Conservation (phyloP, 2,888 invertebrate genomes). For the Chrysolina haemoptera region DNA sequence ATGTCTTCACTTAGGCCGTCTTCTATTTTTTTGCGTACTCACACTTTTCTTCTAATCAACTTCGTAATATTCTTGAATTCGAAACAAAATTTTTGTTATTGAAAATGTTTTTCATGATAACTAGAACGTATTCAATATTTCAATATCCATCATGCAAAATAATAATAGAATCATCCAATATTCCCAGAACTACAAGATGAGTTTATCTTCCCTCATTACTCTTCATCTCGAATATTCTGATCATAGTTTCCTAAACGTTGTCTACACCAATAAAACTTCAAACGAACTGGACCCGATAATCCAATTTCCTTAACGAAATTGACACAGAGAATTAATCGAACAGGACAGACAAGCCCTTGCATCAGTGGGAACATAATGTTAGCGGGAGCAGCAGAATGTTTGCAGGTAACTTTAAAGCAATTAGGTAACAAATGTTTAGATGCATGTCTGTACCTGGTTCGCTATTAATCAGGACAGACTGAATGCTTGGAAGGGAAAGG, state of each 20-base stretch:
- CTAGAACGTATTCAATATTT: too few species aligned
- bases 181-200: background rate
- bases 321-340: conserved; percentile 16
- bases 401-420: conserved; percentile 22
- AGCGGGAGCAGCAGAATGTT: conserved; percentile 6
- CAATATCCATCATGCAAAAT: too few species aligned
- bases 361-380: background rate
- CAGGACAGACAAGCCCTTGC: conserved; percentile 19
- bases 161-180: too few species aligned
- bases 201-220: background rate
- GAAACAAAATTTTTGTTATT: too few species aligned
- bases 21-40: too few species aligned
- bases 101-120: too few species aligned
- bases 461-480: conserved; percentile 19
- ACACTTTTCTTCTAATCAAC: too few species aligned
- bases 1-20: too few species aligned
- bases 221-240: background rate
- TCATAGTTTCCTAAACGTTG: background rate
- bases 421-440: conserved; percentile 25
- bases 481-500: background rate
- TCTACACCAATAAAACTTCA: background rate
- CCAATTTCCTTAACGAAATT: conserved; percentile 17
- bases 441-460: conserved; percentile 24
- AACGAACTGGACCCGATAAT: background rate
- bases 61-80: too few species aligned